Percentiles rank a stretch among this genome's conserved stretches.
phyloP scores from a whole-genome alignment of 1,140 invertebrate genomes.

The Drosophila equinoxialis region DNA sequence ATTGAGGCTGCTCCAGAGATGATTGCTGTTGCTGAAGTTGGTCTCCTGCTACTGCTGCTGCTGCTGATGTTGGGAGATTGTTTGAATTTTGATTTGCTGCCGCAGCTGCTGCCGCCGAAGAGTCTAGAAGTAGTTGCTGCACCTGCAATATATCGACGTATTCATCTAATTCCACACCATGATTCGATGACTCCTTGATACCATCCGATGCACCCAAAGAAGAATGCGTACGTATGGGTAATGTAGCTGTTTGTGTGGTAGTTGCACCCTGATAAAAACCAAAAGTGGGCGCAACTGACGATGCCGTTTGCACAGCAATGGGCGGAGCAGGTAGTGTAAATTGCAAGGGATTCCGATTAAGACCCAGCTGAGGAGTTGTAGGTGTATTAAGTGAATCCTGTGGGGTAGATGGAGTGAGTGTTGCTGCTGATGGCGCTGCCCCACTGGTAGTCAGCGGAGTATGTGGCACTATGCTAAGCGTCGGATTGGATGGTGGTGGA shows the following conservation, averaged over 20 bases:
- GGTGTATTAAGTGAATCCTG: slow-evolving; percentile 77
- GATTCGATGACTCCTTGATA: slow-evolving; percentile 16
- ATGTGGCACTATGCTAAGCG: slow-evolving; percentile 36
- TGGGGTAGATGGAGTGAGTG: slow-evolving; percentile 26
- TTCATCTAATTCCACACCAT: slow-evolving; percentile 79
- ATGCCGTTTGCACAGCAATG: slow-evolving; percentile 35
- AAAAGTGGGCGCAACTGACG: slow-evolving; percentile 35
- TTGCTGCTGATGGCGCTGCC: slow-evolving; percentile 13
- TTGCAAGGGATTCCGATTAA: slow-evolving; percentile 69
- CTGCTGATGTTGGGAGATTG: slow-evolving; percentile 13
- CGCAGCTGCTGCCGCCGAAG: slow-evolving; percentile 67
- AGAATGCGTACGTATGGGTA: neutral
- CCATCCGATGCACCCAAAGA: slow-evolving; percentile 14
- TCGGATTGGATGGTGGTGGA: slow-evolving; percentile 34
- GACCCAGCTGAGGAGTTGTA: slow-evolving; percentile 64
- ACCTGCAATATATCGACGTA: slow-evolving; percentile 85
- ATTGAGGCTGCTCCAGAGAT: neutral
- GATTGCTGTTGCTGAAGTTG: slow-evolving; percentile 38
- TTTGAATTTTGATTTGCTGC: slow-evolving; percentile 31
- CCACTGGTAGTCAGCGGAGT: neutral
- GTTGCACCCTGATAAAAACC: slow-evolving; percentile 55
- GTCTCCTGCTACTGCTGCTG: slow-evolving; percentile 9
- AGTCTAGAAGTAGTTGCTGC: slow-evolving; percentile 84
- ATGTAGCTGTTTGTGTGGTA: neutral
- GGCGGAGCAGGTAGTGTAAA: slow-evolving; percentile 63